A percentile compares a stretch with the other conserved stretches of the same genome.
Evolutionary conservation across 2,797 vertebrate species (phyloP).

Genomic region (Coregonus suidteri): DNA sequence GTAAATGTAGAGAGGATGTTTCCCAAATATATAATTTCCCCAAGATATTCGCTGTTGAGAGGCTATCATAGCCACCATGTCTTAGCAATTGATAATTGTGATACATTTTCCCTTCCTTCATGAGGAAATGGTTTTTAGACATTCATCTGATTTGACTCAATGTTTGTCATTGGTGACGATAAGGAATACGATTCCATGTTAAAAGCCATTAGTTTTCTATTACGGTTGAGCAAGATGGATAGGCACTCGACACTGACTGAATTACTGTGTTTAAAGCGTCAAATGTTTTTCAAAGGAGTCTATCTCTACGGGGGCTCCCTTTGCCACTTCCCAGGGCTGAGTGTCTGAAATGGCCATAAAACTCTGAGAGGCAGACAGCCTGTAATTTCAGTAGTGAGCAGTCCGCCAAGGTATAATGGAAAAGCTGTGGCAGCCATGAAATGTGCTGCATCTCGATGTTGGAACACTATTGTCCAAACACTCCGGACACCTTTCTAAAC

Average conservation of each 20-base stretch:
- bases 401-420: slow-evolving; percentile 76
- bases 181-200: slow-evolving; percentile 73
- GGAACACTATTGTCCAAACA: slow-evolving; percentile 76
- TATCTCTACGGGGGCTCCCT: slow-evolving; percentile 71
- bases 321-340: slow-evolving; percentile 70
- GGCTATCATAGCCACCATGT: slow-evolving; percentile 40
- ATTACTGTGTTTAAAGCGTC: slow-evolving; percentile 78
- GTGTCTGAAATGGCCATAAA: slow-evolving; percentile 80
- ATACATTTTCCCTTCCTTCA: slow-evolving; percentile 43
- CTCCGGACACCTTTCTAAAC: slow-evolving; percentile 75
- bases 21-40: slow-evolving; percentile 47
- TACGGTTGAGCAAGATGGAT: slow-evolving; percentile 78
- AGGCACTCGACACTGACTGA: slow-evolving; percentile 70
- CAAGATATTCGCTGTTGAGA: slow-evolving; percentile 53
- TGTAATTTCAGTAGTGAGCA: slow-evolving; percentile 78
- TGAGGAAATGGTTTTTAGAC: slow-evolving; percentile 62
- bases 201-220: slow-evolving; percentile 83
- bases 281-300: slow-evolving; percentile 76
- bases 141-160: slow-evolving; percentile 68
- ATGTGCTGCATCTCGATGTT: slow-evolving; percentile 71
- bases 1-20: slow-evolving; percentile 36
- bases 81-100: slow-evolving; percentile 54
- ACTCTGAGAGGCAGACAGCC: slow-evolving; percentile 76
- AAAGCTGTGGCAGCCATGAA: slow-evolving; percentile 74
- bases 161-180: slow-evolving; percentile 67